Evolutionary conservation across 2,797 vertebrate species (phyloP).

Genomic region (Phoebastria nigripes): DNA sequence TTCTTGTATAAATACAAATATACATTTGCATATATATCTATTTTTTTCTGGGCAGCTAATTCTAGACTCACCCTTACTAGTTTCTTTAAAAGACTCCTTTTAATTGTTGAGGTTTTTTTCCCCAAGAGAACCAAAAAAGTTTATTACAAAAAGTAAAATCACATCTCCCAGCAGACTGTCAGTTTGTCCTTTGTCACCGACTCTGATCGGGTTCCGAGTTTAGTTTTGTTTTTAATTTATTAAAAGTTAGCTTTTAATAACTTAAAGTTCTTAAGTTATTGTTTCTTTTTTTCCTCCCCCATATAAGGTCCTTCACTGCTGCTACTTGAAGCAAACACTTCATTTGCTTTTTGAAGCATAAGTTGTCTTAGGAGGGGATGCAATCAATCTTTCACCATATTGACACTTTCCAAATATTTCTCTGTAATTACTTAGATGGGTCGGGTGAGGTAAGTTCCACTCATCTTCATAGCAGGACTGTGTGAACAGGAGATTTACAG

Average conservation of each 20-base stretch:
- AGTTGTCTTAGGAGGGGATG: background rate
- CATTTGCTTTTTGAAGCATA: background rate
- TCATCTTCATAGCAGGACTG: background rate
- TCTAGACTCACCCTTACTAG: background rate
- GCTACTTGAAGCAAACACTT: background rate
- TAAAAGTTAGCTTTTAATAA: background rate
- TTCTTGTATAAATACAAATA: background rate
- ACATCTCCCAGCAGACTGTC: background rate
- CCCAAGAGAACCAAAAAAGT: background rate
- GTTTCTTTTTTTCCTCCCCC: background rate
- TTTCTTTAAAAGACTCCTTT: background rate
- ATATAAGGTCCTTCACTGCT: background rate
- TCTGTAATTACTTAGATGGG: background rate
- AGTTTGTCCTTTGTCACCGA: background rate
- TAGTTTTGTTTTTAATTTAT: background rate
- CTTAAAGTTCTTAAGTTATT: background rate
- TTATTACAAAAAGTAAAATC: background rate
- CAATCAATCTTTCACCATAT: background rate
- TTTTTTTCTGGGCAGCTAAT: background rate
- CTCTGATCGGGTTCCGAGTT: background rate
- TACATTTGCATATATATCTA: background rate
- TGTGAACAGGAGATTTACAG: constrained; percentile 61
- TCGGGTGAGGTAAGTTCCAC: background rate
- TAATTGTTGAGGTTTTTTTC: accelerated
- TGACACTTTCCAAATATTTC: background rate